Evolutionary conservation across 2,113 vertebrate species (phyloP), one percentile per base, ranked within the genome.

Genomic region (Scopus umbretta): DNA sequence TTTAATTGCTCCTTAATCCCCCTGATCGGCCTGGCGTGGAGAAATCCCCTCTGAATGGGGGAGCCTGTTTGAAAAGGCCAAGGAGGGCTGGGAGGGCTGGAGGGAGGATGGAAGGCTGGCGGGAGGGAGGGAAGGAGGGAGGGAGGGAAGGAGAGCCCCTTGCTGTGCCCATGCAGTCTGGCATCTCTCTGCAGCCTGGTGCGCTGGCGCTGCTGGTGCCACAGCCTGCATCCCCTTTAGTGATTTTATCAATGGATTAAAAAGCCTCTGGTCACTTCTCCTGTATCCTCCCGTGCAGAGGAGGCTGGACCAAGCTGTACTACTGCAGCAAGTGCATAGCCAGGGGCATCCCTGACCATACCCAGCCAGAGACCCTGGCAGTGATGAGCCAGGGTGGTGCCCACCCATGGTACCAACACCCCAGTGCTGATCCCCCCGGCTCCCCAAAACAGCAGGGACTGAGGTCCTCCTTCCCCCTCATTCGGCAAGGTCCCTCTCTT

Each of bases 1-100:
- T 99, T 98, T 99, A 98, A 99, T 99, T 98, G 98, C 98, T 98
- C 97, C 98, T 97, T 98, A 98, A 99, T 98, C 98, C 98, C 93
- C 97, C 98, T 99, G 99, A 99, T 99, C 98, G 97, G 96, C 98
- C 97, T 98, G 98, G 98, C 98, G 98, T 98, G 98, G 98, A 99
- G 98, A 98, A 99, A 98, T 98, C 98, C 98, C 97, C 91, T 98
- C 98, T 98, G 98, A 98, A 98, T 98, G 94, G 97, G 97, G 93
- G 95, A 97, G 86, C 95, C 97, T 93, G 97, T 97, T 97, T 98
- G 95, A 98, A 97, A 98, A 97, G 97, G 97, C 68, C 95, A 53
- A 29, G 93, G 84, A 86, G 43, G 90, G 40, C 42, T 80, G 76
- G 80, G 53, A 80, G 92, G 68, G 82, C 16, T 74, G 42, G 38